Evolutionary conservation across 2,113 vertebrate genomes (phyloP).

Genomic region (Bettongia penicillata): DNA sequence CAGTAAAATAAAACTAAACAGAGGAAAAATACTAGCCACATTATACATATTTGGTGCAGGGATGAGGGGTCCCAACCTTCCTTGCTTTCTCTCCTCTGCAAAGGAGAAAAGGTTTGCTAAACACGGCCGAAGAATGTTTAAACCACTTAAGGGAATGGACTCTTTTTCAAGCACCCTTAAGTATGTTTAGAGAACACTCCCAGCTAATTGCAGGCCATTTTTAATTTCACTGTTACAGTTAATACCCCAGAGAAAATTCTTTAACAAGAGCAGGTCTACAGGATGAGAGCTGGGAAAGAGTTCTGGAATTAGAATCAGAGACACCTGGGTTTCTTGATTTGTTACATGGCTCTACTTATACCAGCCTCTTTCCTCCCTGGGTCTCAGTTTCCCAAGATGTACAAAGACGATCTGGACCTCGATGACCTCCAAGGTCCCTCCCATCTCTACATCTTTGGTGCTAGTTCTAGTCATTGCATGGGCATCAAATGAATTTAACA

Average conservation of each 20-base stretch:
- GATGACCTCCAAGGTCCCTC: not conserved
- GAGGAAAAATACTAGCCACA: not conserved
- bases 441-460: not conserved
- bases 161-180: not conserved
- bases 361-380: not conserved
- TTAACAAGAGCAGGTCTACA: not conserved
- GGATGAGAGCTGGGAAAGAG: not conserved
- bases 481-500: not conserved
- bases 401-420: not conserved
- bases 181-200: not conserved
- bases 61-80: not conserved
- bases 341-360: not conserved
- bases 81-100: not conserved
- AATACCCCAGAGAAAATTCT: not conserved
- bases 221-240: not conserved
- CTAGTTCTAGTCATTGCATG: not conserved
- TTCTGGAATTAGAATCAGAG: not conserved
- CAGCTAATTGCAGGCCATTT: not conserved
- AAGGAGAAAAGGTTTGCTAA: not conserved
- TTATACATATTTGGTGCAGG: not conserved
- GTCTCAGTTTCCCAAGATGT: not conserved
- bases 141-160: not conserved
- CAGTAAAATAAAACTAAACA: not conserved
- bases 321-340: not conserved
- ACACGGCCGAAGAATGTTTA: not conserved